These are phyloP conservation scores for Xiphophorus maculatus DNA, from an alignment of 2,113 vertebrate genomes.

Conservation along the genomic window DNA sequence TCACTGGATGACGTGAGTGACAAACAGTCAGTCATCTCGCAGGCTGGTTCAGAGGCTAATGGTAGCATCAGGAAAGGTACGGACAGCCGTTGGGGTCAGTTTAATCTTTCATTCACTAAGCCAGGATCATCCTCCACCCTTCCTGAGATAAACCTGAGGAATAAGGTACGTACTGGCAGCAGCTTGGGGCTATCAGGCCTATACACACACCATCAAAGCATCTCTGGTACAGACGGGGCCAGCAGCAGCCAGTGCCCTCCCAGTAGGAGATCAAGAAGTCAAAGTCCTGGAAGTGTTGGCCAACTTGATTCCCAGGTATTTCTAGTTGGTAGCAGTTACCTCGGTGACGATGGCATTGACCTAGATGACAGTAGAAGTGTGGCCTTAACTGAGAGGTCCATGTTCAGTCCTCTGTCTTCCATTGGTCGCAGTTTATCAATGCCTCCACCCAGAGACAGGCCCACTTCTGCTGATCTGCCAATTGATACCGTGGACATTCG, in stretches of 20 bases:
- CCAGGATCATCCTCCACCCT: slow-evolving; percentile 79
- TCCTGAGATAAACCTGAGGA: slow-evolving; percentile 76
- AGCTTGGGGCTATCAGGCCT: slow-evolving; percentile 82
- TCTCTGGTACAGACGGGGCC: slow-evolving; percentile 75
- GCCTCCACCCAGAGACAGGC: slow-evolving; percentile 85
- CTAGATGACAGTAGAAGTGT: slow-evolving; percentile 78
- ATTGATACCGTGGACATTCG: slow-evolving; percentile 65
- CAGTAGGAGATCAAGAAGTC: slow-evolving; percentile 69
- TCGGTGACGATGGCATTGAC: slow-evolving; percentile 84
- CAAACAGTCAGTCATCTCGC: slow-evolving; percentile 80
- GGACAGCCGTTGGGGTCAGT: slow-evolving; percentile 87
- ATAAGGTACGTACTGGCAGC: slow-evolving; percentile 73
- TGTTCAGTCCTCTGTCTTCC: slow-evolving; percentile 80
- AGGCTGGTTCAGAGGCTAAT: slow-evolving; percentile 81
- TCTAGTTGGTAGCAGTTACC: slow-evolving; percentile 79
- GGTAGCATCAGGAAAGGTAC: slow-evolving; percentile 80
- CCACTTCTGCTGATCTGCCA: slow-evolving; percentile 37
- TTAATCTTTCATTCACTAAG: slow-evolving; percentile 76
- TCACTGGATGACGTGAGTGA: slow-evolving; percentile 69
- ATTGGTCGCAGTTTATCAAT: slow-evolving; percentile 89
- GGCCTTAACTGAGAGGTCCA: slow-evolving; percentile 80
- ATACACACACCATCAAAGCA: slow-evolving; percentile 72
- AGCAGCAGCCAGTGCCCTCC: slow-evolving; percentile 53
- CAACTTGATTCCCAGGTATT: slow-evolving; percentile 84
- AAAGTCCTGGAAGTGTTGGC: slow-evolving; percentile 78